Evolutionary conservation across 1,140 invertebrate species (phyloP), one percentile per base, ranked within the genome.

Genomic region (Zaprionus ghesquierei): DNA sequence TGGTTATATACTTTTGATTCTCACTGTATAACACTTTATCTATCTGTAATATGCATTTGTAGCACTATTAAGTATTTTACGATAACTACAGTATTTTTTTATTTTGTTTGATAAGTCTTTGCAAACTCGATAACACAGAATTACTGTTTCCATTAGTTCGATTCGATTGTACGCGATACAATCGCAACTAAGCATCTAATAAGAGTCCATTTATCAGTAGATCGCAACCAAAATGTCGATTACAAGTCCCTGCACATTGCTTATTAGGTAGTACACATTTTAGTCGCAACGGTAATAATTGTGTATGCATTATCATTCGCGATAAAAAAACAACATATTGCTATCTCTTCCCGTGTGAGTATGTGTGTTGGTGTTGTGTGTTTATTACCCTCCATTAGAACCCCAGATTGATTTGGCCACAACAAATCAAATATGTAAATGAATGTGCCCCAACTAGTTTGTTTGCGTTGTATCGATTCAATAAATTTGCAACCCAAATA

Each of bases 291-390:
- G 65, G 62, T 77, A 69, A 70, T 85, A 85, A 86, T 86, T 86
- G 77, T 86, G 81, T 77, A 69, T 77, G 79, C 70, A 85, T 86
- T 85, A 85, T 85, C 81, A 55, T 23, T 51, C 12, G 69, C 60
- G 81, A 86, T 85, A 85, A 64, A n/a, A n/a, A 51, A 41, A 65
- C 54, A 69, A 79, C 71, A 71, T 72, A 62, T 61, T 61, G 55
- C 46, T 85, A 74, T 85, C 76, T 58, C 27, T 20, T n/a, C n/a
- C 41, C 25, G 18, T 38, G 51, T 72, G 77, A 8, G 41, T 71
- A 5, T 35, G 35, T 54, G 22, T 18, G 72, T 70, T 53, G 59
- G 65, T 15, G n/a, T 71, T 53, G 15, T 15, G 66, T 70, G 54
- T 75, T 73, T 81, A 76, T 60, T 76, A 55, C 56, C 72, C 38